These are phyloP conservation scores for Rhabdomys dilectus DNA, from an alignment of 2,113 vertebrate genomes.

Conservation along the genomic window DNA sequence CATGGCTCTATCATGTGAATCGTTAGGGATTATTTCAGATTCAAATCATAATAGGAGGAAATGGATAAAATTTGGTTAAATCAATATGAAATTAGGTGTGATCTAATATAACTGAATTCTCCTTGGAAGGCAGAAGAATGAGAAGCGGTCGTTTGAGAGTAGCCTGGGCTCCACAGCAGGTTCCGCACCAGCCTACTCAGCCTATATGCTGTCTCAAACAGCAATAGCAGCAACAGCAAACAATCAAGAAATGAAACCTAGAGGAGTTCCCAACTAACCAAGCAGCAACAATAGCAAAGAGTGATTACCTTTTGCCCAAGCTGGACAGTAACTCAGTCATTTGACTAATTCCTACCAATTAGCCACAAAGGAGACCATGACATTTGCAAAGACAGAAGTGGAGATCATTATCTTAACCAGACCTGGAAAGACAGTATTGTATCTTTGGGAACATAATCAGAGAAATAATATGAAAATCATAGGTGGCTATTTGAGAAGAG, in stretches of 20 bases:
- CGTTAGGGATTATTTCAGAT: not conserved
- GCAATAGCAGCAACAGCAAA: not conserved
- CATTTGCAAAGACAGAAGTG: not conserved
- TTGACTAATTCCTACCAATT: not conserved
- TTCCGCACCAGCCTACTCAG: not conserved
- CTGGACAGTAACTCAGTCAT: constrained; percentile 5
- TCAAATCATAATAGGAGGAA: not conserved
- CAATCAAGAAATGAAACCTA: not conserved
- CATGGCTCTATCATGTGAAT: not conserved
- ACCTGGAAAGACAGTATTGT: not conserved
- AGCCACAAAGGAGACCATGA: not conserved
- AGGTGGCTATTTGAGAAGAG: not conserved
- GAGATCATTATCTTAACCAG: not conserved
- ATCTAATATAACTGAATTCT: not conserved
- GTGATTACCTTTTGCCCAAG: not conserved
- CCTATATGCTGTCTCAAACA: not conserved
- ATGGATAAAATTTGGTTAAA: not conserved
- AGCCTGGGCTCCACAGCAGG: not conserved
- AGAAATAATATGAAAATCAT: not conserved
- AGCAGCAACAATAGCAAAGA: not conserved
- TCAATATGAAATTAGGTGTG: not conserved
- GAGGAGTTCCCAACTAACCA: not conserved
- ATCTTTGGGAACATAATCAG: not conserved
- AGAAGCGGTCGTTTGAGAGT: not conserved
- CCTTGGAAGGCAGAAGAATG: not conserved